phyloP scores from a whole-genome alignment of 2,797 vertebrate species.

The Paedocypris micromegethes region DNA sequence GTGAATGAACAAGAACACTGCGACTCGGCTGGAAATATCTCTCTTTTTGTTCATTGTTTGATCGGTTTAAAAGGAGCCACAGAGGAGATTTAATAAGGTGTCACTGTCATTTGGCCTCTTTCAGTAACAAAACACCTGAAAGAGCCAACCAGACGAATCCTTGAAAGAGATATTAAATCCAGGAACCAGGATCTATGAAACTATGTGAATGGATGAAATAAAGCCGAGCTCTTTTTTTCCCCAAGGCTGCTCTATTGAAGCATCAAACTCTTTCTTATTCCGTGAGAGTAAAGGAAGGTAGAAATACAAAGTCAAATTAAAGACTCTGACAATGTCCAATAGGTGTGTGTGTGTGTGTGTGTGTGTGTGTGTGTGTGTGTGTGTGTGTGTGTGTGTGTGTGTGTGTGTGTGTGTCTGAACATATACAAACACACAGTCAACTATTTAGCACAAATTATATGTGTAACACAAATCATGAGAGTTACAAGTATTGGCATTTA shows the following conservation, averaged over 20 bases:
- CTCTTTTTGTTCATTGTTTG: conserved; percentile 49
- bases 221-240: conserved; percentile 25
- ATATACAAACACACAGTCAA: no score
- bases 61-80: conserved; percentile 49
- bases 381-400: no score
- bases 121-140: conserved; percentile 47
- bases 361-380: no score
- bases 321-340: no score
- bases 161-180: conserved; percentile 40
- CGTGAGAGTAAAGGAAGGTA: not conserved
- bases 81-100: conserved; percentile 33
- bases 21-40: conserved; percentile 46
- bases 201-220: conserved; percentile 36
- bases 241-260: conserved; percentile 26
- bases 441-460: no score
- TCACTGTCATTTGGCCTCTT: conserved; percentile 35
- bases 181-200: conserved; percentile 47
- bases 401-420: no score
- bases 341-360: no score
- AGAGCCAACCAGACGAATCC: conserved; percentile 36
- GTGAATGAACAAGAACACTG: conserved; percentile 50
- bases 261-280: conserved; percentile 28
- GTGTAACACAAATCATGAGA: no score
- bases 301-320: no score
- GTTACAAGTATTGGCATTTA: no score